These are phyloP conservation scores for Neomicropteryx cornuta DNA, from an alignment of 1,140 invertebrate species.

Conservation along the genomic window DNA sequence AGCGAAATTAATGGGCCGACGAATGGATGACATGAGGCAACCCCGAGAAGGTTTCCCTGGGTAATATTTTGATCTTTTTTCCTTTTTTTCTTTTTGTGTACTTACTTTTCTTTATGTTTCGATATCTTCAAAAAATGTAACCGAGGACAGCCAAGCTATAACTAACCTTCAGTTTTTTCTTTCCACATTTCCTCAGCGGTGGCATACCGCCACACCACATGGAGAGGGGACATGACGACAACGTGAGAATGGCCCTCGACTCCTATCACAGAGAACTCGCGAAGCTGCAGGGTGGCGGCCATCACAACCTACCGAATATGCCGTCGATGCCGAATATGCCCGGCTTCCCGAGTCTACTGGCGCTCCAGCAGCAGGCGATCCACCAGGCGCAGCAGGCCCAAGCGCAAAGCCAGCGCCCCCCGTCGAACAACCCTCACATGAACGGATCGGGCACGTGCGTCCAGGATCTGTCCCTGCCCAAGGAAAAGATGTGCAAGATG, in stretches of 20 bases:
- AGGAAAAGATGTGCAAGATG: conserved; percentile 58
- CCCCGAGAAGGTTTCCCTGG: conserved; percentile 59
- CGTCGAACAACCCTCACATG: too few species aligned
- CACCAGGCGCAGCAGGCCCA: conserved; percentile 43
- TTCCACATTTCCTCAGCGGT: conserved; percentile 72
- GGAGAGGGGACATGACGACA: conserved; percentile 54
- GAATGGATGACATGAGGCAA: conserved; percentile 58
- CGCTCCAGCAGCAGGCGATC: conserved; percentile 62
- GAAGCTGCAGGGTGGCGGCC: conserved; percentile 60
- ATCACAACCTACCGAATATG: conserved; percentile 45
- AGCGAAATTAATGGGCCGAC: conserved; percentile 78
- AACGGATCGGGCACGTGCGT: conserved; percentile 57
- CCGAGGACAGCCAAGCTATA: conserved; percentile 55
- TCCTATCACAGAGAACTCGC: conserved; percentile 86
- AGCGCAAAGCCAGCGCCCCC: conserved; percentile 41
- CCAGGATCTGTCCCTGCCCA: conserved; percentile 78
- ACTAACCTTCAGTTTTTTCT: conserved; percentile 57
- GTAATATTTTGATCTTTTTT: conserved; percentile 47
- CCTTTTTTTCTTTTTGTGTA: too few species aligned
- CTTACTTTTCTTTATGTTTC: too few species aligned
- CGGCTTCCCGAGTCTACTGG: conserved; percentile 53
- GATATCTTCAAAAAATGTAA: too few species aligned
- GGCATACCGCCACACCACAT: conserved; percentile 57
- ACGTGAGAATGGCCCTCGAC: conserved; percentile 78
- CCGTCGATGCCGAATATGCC: conserved; percentile 41